Base-by-base conservation (phyloP, 2,888 invertebrate species). In the Cyaniris semiargus region DNA sequence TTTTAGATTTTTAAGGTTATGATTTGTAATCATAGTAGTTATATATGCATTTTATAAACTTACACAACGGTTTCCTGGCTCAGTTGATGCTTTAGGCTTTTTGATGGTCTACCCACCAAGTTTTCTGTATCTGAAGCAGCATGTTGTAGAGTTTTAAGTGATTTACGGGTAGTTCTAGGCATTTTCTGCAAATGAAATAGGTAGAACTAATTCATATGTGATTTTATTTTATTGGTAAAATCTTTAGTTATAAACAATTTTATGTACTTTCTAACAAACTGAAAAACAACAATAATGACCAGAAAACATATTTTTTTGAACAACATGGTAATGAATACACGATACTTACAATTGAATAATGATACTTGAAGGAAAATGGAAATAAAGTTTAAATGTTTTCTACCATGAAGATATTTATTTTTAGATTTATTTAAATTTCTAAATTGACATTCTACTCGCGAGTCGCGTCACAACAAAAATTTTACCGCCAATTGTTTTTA, bases 101-200 rank as follows among this genome's bases (percentile, higher is more conserved):
- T 91, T 79, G 90, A 85, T 72, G 94, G 90, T 84, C 97, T 95
- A 83, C 97, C 96, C 83, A 95, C 96, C 81, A 97, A 92, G 89
- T 97, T 97, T 91, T 97, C 97, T 86, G 96, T 96, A 84, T 96
- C 96, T 75, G 94, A 95, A 56, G 96, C 96, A 72, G 95, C 94
- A 79, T 95, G 95, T 88, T 97, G 97, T 80, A 97, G 88, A 44
- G 96, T 95, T 90, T 96, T 97, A n/a, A 97, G 93, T 34, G 96
- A 96, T 89, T 95, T 96, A 83, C 97, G 92, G 56, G 94, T 89
- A 82, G 90, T 92, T 86, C 94, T 91, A 71, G 95, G 91, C 84
- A 94, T 96, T 82, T 96, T 94, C 94, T 95, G 80, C 2, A 84
- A 85, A 18, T 13, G 8, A 70, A 70, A 76, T 70, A n/a, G n/a